Base-by-base conservation (phyloP, 2,888 invertebrate species). In the Lydus trimaculatus region DNA sequence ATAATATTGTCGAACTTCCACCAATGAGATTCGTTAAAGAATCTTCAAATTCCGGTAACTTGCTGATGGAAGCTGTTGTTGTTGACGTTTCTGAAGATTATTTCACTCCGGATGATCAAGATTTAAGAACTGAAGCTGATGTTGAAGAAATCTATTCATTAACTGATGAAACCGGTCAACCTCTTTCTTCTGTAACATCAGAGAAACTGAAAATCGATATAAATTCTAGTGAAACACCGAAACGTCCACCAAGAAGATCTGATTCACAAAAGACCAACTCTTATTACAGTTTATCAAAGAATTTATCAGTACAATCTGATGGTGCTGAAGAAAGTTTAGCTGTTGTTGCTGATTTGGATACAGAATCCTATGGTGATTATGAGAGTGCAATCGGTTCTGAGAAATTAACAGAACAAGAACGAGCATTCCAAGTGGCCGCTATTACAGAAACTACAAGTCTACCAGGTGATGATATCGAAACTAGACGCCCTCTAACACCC, bases 11-110 rank as follows among this genome's bases (percentile, higher is more conserved):
- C 1, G 96, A 96, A 82, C 84, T 96, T 20, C 96, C 96, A 28
- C 95, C 96, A 2, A 85, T 96, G 77, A 88, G 96, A 71, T 96
- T 96, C 83, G 91, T 94, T 0, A 95, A 96, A 84, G 96, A 96
- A 87, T 93, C 95, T 0, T 95, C 95, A 0, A 94, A 92, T 9
- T 94, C 95, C 0, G 95, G 95, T 6, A 95, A 95, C 81, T 86
- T 96, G 1, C 83, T 95, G 0, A 95, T 96, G 94, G 96, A 96
- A 86, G 96, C 96, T 0, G 93, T 96, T 31, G 92, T 96, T 15
- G 95, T 96, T 64, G 96, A 96, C 73, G 94, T 96, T 0, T 91
- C 93, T 0, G 94, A 94, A 0, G 94, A 95, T 75, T 94, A 94
- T 78, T 95, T 95, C 79, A 88, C 89, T 0, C 88, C 91, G n/a